Base-by-base conservation (phyloP, 2,888 invertebrate genomes). In the Luperina testacea region DNA sequence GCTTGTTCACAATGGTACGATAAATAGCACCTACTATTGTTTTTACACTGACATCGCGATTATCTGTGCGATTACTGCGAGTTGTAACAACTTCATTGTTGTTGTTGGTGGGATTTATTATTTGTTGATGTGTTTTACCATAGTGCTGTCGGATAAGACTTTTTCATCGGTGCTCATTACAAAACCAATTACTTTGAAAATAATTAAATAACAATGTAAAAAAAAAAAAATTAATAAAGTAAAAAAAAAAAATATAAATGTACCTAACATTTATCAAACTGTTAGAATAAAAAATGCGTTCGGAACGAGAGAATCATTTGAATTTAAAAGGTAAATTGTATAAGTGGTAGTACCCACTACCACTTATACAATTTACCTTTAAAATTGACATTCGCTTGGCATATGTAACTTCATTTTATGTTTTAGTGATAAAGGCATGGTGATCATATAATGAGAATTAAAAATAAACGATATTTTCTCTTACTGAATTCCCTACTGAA, bases 1-100 rank as follows among this genome's bases (percentile, higher is more conserved):
- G 78, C 78, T 84, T 88, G 84, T 80, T 85, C 79, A 79, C 83
- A 85, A 87, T 87, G 81, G 77, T 72, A 81, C 75, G 71, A 81
- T 89, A 80, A 87, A 87, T 85, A 85, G 53, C 42, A 78, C 38
- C 65, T 45, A 70, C 45, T 77, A 38, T 51, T 79, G 74, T 83
- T 87, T 84, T 85, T 77, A 69, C 77, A 67, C 48, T 65, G 57
- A 72, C 42, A 59, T 72, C 63, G 20, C 20, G 76, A 79, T 86
- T 70, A 70, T 76, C 65, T 53, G 38, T 61, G 27, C n/a, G 24
- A 57, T 75, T 64, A 73, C 64, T 68, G 59, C 24, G 45, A 72
- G 32, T 75, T 69, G 61, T 13, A 63, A 51, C 67, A 72, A 73
- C 51, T 77, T 61, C n/a, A 63, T 72, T 76, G 51, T 78, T 78